Percentiles rank a stretch among this genome's conserved stretches.
Evolutionary conservation across 2,113 vertebrate species (phyloP).

Genomic region (Cephalophus harveyi): DNA sequence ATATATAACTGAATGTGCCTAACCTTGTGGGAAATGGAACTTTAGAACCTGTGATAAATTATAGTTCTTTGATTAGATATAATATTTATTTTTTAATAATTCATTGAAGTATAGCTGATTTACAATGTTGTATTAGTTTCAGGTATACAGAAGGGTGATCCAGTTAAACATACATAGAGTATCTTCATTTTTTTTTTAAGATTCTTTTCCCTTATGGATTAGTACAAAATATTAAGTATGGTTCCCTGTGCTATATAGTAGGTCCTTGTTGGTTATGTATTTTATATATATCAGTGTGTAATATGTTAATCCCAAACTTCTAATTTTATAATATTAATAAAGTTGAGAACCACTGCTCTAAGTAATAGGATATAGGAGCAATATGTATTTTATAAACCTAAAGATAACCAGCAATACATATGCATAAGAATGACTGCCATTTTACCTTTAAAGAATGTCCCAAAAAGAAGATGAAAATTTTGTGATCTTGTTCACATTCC

Average conservation of each 20-base stretch:
- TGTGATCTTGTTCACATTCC: not conserved
- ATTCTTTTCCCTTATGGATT: not conserved
- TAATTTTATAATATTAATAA: not conserved
- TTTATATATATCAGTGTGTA: not conserved
- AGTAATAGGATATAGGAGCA: not conserved
- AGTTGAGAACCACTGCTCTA: slow-evolving; percentile 8
- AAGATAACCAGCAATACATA: not conserved
- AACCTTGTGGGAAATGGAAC: not conserved
- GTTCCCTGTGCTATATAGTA: not conserved
- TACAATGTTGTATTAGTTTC: not conserved
- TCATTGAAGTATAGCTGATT: not conserved
- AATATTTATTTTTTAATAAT: not conserved
- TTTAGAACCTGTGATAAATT: not conserved
- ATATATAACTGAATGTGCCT: not conserved
- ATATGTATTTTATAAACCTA: not conserved
- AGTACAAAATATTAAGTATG: not conserved
- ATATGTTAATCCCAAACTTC: not conserved
- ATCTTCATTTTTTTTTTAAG: not conserved
- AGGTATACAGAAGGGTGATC: not conserved
- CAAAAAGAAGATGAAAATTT: not conserved
- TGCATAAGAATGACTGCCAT: not conserved
- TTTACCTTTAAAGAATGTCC: not conserved
- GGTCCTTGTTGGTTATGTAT: not conserved
- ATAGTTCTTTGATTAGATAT: not conserved
- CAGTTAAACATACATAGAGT: not conserved